These are phyloP conservation scores for Myathropa florea DNA, from an alignment of 2,888 invertebrate genomes.

Conservation along the genomic window DNA sequence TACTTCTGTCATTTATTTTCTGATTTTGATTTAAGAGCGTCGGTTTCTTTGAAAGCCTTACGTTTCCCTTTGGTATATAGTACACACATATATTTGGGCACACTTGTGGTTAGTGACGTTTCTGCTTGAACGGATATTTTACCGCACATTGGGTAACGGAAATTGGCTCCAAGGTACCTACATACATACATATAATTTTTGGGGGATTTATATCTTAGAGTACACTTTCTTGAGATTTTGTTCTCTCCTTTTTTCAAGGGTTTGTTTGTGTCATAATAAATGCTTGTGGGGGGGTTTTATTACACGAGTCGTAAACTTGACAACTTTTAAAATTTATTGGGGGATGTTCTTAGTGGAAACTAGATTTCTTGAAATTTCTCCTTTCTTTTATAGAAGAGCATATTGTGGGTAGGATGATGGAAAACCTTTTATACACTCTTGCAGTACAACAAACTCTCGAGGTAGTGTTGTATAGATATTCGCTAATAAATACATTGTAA, in stretches of 20 bases:
- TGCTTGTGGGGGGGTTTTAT: conserved; percentile 5
- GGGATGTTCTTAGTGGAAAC: not conserved
- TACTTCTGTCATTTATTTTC: not conserved
- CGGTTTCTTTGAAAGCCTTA: not conserved
- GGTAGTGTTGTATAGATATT: not conserved
- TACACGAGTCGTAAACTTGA: conserved; percentile 21
- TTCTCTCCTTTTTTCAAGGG: not conserved
- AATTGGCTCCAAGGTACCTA: conserved; percentile 38
- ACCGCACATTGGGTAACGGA: conserved; percentile 24
- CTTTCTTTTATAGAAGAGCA: not conserved
- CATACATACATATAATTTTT: conserved; percentile 21
- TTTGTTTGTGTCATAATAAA: conserved; percentile 9
- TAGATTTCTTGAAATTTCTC: not conserved
- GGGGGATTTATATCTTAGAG: conserved; percentile 4
- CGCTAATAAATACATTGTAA: not conserved
- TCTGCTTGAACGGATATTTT: conserved; percentile 19
- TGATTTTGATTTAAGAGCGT: not conserved
- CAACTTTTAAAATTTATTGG: not conserved
- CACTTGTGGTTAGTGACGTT: conserved; percentile 29
- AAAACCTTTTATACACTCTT: not conserved
- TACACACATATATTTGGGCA: not conserved
- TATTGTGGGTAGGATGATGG: not conserved
- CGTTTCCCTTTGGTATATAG: not conserved
- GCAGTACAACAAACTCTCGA: not conserved
- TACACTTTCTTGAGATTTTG: not conserved